phyloP scores from a whole-genome alignment of 2,888 invertebrate genomes.

The Dasysyrphus tricinctus region DNA sequence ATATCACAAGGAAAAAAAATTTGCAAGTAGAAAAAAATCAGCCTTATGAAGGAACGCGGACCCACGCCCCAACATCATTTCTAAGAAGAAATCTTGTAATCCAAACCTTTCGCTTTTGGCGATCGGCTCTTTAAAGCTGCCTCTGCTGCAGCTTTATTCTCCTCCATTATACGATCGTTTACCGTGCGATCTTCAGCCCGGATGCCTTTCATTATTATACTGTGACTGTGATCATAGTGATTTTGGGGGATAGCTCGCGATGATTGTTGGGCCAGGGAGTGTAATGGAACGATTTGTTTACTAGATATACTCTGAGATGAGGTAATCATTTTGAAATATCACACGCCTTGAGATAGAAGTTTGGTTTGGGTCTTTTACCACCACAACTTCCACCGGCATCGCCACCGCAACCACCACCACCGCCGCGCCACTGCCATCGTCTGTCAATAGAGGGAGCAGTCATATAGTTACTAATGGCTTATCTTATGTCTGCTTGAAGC shows the following conservation, averaged over 20 bases:
- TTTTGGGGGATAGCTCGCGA: conserved; percentile 47
- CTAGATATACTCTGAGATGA: conserved; percentile 58
- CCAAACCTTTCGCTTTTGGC: conserved; percentile 68
- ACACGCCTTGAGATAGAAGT: conserved; percentile 70
- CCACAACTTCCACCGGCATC: not conserved
- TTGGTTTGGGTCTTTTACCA: conserved; percentile 24
- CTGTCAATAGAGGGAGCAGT: conserved; percentile 61
- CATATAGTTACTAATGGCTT: conserved; percentile 57
- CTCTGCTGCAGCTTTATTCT: conserved; percentile 29
- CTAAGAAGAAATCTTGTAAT: conserved; percentile 32
- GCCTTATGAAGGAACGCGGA: conserved; percentile 23
- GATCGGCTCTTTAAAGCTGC: conserved; percentile 41
- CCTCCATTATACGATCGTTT: conserved; percentile 53
- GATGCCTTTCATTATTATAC: conserved; percentile 48
- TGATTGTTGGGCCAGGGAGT: conserved; percentile 58
- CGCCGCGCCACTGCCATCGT: not conserved
- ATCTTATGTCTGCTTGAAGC: conserved; percentile 52
- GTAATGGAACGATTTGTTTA: conserved; percentile 71
- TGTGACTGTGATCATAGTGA: conserved; percentile 52
- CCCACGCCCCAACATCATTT: conserved; percentile 60
- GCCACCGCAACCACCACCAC: not conserved
- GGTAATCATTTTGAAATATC: conserved; percentile 75
- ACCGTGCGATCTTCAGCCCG: conserved; percentile 42
- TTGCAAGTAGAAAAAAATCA: conserved; percentile 9
- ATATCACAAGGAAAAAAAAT: not conserved